These are phyloP conservation scores for Avahi laniger DNA, from an alignment of 2,797 vertebrate species.

Conservation along the genomic window DNA sequence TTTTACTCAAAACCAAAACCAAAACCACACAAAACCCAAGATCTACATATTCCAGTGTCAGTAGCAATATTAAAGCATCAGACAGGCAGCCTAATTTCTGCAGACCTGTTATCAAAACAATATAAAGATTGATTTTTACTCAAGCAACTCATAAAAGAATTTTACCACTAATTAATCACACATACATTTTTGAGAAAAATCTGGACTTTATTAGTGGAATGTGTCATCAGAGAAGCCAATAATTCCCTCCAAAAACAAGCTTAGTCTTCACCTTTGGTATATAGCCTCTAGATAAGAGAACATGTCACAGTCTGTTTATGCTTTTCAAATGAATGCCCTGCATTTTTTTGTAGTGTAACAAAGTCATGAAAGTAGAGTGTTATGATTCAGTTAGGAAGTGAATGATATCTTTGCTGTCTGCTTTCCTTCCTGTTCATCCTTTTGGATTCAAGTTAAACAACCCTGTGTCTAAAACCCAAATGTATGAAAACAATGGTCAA, in stretches of 20 bases:
- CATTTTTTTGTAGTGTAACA: slow-evolving; percentile 65
- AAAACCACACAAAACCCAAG: background rate
- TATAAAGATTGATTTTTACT: background rate
- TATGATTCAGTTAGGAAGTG: slow-evolving; percentile 76
- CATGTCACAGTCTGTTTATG: background rate
- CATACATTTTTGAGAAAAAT: background rate
- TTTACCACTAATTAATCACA: background rate
- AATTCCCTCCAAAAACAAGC: background rate
- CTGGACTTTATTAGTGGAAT: background rate
- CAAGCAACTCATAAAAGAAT: background rate
- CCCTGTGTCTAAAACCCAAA: slow-evolving; percentile 68
- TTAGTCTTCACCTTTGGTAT: background rate
- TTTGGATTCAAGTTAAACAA: slow-evolving; percentile 75
- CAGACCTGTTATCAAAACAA: background rate
- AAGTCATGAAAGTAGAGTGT: slow-evolving; percentile 72
- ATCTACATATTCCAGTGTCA: background rate
- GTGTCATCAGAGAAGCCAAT: background rate
- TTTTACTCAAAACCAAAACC: slow-evolving; percentile 7
- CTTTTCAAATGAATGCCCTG: slow-evolving; percentile 29
- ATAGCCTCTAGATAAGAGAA: background rate
- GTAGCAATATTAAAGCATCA: background rate
- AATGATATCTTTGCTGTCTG: slow-evolving; percentile 72
- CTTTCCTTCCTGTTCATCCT: slow-evolving; percentile 82
- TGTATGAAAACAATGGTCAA: slow-evolving; percentile 80
- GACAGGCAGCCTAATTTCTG: background rate